Conservation (phyloP, 2,797 vertebrate species). For the Poecile montanus region DNA sequence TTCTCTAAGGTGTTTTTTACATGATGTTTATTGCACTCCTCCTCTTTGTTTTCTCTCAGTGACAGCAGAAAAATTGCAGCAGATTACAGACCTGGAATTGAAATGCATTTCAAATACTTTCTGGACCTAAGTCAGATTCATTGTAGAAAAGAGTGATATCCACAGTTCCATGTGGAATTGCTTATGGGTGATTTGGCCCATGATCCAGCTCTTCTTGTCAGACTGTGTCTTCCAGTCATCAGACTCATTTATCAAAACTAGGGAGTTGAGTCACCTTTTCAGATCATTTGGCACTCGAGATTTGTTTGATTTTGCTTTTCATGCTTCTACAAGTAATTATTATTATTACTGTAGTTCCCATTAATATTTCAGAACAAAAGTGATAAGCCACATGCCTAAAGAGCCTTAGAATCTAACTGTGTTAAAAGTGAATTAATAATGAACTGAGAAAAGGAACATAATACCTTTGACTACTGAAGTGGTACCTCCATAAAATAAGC, state of each 20-base stretch:
- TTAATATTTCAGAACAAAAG: slow-evolving; percentile 19
- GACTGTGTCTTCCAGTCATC: background rate
- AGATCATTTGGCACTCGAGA: background rate
- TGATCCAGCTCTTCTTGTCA: background rate
- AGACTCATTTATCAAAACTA: background rate
- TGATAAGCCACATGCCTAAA: slow-evolving; percentile 3
- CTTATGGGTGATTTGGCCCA: background rate
- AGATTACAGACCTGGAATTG: background rate
- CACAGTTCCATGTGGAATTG: background rate
- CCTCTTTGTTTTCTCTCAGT: background rate
- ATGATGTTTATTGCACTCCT: background rate
- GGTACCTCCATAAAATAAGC: slow-evolving; percentile 39
- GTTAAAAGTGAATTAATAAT: slow-evolving; percentile 33
- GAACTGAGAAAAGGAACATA: background rate
- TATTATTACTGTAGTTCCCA: background rate
- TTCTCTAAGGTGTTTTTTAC: background rate
- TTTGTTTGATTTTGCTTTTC: slow-evolving; percentile 21
- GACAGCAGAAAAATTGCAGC: background rate
- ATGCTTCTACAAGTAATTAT: background rate
- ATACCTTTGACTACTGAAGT: slow-evolving; percentile 54
- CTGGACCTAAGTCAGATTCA: background rate
- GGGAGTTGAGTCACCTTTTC: background rate
- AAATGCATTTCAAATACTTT: background rate
- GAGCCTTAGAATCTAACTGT: background rate
- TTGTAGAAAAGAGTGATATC: background rate